These are phyloP conservation scores for Drosophila seguyi DNA, from an alignment of 1,140 invertebrate species.

Conservation along the genomic window DNA sequence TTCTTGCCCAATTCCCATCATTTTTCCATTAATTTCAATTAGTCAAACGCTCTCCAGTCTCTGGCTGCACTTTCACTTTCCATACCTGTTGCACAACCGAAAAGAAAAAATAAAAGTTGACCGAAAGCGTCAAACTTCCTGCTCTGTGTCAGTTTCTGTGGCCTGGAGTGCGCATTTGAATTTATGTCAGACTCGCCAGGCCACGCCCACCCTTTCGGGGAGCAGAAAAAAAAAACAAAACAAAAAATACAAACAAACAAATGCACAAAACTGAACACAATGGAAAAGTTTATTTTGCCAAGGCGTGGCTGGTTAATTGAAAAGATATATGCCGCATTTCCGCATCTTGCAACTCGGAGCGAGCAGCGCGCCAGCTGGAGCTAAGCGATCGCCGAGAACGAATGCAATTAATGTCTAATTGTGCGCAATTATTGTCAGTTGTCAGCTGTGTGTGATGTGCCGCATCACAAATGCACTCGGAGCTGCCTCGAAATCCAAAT, in stretches of 20 bases:
- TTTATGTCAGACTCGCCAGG: slow-evolving; percentile 37
- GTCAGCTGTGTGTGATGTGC: slow-evolving; percentile 49
- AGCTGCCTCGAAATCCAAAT: slow-evolving; percentile 13
- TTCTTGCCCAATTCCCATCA: background rate
- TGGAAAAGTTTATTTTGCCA: slow-evolving; percentile 69
- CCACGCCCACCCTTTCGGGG: slow-evolving; percentile 47
- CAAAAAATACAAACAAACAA: slow-evolving; percentile 32
- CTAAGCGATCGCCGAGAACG: slow-evolving; percentile 69
- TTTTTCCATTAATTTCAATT: slow-evolving; percentile 35
- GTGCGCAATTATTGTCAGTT: slow-evolving; percentile 75
- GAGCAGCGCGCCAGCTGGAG: slow-evolving; percentile 59
- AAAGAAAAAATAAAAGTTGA: slow-evolving; percentile 18
- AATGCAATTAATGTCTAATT: slow-evolving; percentile 83
- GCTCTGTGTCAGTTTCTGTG: slow-evolving; percentile 26
- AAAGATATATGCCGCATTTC: slow-evolving; percentile 73
- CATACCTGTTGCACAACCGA: slow-evolving; percentile 62
- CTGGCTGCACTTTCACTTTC: slow-evolving; percentile 61
- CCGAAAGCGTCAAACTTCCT: slow-evolving; percentile 58
- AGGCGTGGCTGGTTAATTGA: slow-evolving; percentile 60
- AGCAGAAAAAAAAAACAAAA: background rate
- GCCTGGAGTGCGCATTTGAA: slow-evolving; percentile 38
- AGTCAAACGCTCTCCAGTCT: slow-evolving; percentile 23
- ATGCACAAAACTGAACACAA: slow-evolving; percentile 37
- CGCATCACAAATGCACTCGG: slow-evolving; percentile 34
- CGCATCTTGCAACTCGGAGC: slow-evolving; percentile 59